Evolutionary conservation across 2,113 vertebrate species (phyloP).

Genomic region (Tapirus terrestris): DNA sequence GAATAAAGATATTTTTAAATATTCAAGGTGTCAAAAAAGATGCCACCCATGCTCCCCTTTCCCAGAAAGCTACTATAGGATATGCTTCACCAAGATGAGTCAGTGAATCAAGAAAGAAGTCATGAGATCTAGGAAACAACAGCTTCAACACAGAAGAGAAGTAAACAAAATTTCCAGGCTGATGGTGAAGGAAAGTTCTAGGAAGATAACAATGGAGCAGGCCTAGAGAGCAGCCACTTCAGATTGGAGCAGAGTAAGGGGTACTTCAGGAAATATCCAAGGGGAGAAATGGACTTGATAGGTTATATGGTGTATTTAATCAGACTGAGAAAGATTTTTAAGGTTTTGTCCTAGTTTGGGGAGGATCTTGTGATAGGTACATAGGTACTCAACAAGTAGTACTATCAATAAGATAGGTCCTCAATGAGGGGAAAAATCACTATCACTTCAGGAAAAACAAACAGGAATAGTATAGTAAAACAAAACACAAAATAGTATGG

Average conservation of each 20-base stretch:
- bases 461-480: no score
- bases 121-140: not conserved
- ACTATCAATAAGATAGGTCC: not conserved
- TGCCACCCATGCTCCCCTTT: not conserved
- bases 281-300: not conserved
- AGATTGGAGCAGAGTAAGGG: not conserved
- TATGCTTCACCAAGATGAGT: not conserved
- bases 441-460: constrained; percentile 17
- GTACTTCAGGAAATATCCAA: not conserved
- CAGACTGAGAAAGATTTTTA: not conserved
- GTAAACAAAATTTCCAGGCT: not conserved
- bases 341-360: not conserved
- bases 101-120: constrained; percentile 2
- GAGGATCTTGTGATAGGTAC: not conserved
- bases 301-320: not conserved
- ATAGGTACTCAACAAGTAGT: not conserved
- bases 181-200: not conserved
- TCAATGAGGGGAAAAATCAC: not conserved
- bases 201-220: not conserved
- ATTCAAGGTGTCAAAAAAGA: constrained; percentile 18
- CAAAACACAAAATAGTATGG: not conserved
- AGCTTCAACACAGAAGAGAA: not conserved
- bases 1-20: constrained; percentile 22
- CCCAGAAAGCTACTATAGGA: not conserved
- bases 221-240: not conserved